These are phyloP conservation scores for Vanessa cardui DNA, from an alignment of 2,888 invertebrate genomes.

Conservation along the genomic window DNA sequence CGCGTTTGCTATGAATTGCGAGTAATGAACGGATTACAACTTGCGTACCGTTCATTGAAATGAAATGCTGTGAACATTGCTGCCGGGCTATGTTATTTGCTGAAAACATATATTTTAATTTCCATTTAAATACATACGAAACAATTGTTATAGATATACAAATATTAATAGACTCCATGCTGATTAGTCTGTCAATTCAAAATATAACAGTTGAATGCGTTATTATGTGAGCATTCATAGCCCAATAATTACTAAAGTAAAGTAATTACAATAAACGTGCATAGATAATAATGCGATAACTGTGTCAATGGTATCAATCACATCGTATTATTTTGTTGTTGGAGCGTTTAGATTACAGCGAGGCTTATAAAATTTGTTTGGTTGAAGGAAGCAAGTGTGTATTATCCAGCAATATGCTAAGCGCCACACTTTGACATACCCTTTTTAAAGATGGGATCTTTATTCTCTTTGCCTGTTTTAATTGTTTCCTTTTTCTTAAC, in stretches of 20 bases:
- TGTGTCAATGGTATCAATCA: background rate
- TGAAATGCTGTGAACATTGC: constrained; percentile 80
- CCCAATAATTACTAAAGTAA: constrained; percentile 44
- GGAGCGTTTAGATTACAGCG: background rate
- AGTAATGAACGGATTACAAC: constrained; percentile 81
- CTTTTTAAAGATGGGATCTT: constrained; percentile 65
- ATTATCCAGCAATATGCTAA: constrained; percentile 37
- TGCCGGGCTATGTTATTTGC: constrained; percentile 78
- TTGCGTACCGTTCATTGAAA: constrained; percentile 81
- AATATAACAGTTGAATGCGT: background rate
- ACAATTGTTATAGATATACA: too few relatives aligned
- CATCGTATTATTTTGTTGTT: background rate
- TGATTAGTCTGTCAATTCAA: background rate
- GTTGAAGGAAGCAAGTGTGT: constrained; percentile 24
- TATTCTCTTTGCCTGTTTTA: constrained; percentile 74
- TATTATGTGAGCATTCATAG: constrained; percentile 40
- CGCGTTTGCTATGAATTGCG: constrained; percentile 78
- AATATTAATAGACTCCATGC: background rate
- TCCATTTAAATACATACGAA: background rate
- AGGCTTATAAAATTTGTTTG: constrained; percentile 1
- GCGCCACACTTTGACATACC: constrained; percentile 63
- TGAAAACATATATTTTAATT: constrained; percentile 56
- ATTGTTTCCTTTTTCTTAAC: constrained; percentile 72
- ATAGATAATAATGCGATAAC: too few relatives aligned
- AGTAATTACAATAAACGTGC: too few relatives aligned